phyloP scores from a whole-genome alignment of 2,113 vertebrate species.

The Ceuthmochares aereus region DNA sequence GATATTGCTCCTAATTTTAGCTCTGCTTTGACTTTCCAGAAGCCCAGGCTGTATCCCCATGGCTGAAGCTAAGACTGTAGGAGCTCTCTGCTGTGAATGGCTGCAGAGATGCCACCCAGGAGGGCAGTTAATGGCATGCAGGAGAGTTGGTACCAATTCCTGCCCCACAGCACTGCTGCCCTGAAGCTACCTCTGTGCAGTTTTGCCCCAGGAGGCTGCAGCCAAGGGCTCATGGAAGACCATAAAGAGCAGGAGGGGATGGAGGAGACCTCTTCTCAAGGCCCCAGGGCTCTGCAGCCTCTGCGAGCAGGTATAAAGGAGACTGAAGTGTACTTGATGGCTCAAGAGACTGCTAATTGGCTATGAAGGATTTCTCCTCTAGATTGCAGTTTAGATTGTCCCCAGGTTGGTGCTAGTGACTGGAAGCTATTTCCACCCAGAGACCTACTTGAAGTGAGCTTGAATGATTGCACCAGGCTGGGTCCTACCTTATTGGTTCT shows the following conservation, averaged over 20 bases:
- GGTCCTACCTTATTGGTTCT: background rate
- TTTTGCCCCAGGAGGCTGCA: background rate
- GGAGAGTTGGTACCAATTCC: accelerated
- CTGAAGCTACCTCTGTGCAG: accelerated
- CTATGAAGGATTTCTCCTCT: background rate
- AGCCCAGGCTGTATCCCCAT: accelerated
- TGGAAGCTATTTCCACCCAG: background rate
- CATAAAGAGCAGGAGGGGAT: background rate
- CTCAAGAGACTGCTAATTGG: background rate
- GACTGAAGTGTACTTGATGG: background rate
- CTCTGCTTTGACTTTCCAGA: background rate
- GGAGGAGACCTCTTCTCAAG: accelerated
- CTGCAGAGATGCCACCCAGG: accelerated
- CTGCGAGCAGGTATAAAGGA: accelerated
- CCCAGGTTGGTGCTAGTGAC: background rate
- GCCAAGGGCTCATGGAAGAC: accelerated
- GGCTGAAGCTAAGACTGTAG: accelerated
- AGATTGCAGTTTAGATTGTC: background rate
- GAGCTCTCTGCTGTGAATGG: accelerated
- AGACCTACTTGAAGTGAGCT: background rate
- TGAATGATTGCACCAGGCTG: background rate
- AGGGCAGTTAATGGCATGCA: accelerated
- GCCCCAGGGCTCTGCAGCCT: background rate
- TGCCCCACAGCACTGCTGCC: background rate
- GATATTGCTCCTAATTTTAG: accelerated